Evolutionary conservation across 2,113 vertebrate species (phyloP), one percentile per base, ranked within the genome.

Genomic region (Xiphophorus maculatus): DNA sequence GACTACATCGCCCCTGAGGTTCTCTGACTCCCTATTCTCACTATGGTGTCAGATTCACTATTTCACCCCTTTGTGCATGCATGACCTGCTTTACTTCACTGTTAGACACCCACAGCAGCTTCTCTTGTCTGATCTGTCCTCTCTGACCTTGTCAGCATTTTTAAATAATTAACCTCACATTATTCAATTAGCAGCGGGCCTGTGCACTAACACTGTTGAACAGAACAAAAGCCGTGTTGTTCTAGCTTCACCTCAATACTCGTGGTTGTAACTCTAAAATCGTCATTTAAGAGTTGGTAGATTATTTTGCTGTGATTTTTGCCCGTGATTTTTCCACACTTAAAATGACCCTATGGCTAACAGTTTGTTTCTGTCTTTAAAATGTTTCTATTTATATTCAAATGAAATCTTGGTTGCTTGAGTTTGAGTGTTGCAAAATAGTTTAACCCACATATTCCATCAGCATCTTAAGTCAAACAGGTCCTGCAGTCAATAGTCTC

Each of bases 1-100:
- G 97, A 97, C 87, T 97, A 97, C 93, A 97, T 97, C 35, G 96
- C 97, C 63, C 96, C 96, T 0, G 96, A 97, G 96, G 96, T 97
- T 92, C 60, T 2, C 6, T 3, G 28, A 71, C 61, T 58, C 29
- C 54, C 28, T 33, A 19, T 48, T 44, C 74, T 77, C 70, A 5
- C 14, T n/a, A 14, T 22, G 10, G n/a, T 63, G 42, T 48, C 12
- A 72, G 40, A 71, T 69, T 58, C 66, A 51, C 68, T 13, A 25
- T 74, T 58, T 80, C 69, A 75, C 77, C 69, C 66, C 44, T 76
- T 29, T 76, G 63, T 37, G 11, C 64, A 80, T 69, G 69, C 66
- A 82, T 84, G 74, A 88, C 88, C 86, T 77, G 66, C 35, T 87
- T 76, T 29, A 54, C 76, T 17, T 40, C 12, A 4, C 62, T 30